These are phyloP conservation scores for Brachionichthys hirsutus DNA, from an alignment of 2,113 vertebrate species.

Conservation along the genomic window DNA sequence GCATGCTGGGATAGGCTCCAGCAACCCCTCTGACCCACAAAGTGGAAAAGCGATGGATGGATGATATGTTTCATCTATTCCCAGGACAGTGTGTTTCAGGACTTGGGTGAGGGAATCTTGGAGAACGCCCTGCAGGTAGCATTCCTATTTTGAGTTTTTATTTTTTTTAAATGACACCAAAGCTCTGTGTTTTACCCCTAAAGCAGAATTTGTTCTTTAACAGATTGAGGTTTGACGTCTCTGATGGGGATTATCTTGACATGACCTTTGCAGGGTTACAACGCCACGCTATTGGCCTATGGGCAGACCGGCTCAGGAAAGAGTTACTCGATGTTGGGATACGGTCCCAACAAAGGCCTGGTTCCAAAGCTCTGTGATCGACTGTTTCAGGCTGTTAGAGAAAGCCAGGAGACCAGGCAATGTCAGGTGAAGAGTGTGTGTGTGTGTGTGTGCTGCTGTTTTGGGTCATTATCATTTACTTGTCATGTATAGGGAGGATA, in stretches of 20 bases:
- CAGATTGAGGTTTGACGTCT: not conserved
- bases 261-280: conserved; percentile 78
- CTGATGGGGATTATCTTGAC: not conserved
- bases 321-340: conserved; percentile 85
- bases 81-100: conserved; percentile 78
- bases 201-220: not conserved
- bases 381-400: conserved; percentile 78
- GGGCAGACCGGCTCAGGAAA: conserved; percentile 86
- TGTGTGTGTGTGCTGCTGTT: not conserved
- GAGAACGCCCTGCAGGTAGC: conserved; percentile 81
- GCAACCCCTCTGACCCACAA: no score
- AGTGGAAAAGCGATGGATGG: not conserved
- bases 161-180: no score
- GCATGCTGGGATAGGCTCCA: no score
- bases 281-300: conserved; percentile 80
- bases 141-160: not conserved
- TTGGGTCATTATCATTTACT: not conserved
- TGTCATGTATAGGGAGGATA: not conserved
- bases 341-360: conserved; percentile 82
- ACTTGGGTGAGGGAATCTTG: conserved; percentile 80
- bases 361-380: conserved; percentile 81
- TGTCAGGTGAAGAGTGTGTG: conserved; percentile 73
- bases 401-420: conserved; percentile 74
- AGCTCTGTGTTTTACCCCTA: not conserved
- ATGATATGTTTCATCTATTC: conserved; percentile 2